Base-by-base conservation (phyloP, 1,140 invertebrate genomes). In the Phthorimaea operculella region DNA sequence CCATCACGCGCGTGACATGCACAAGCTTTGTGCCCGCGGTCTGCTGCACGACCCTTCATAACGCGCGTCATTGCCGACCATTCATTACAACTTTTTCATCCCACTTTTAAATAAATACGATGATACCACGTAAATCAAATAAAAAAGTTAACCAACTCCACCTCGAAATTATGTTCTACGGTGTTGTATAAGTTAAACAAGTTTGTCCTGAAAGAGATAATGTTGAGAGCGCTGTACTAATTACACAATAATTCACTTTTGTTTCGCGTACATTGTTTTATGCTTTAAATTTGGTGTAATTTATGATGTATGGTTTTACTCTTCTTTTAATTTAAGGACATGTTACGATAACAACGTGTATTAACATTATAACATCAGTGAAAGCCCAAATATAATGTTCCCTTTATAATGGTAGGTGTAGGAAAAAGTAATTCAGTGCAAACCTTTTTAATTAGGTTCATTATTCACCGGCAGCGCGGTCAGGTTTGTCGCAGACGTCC, bases 1-100 rank as follows among this genome's bases (percentile, higher is more conserved):
- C 64, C 62, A 69, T 69, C 67, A 69, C 49, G 14, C 14, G 14
- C 51, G 60, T 69, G 67, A 69, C 67, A 62, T 39, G 64, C 67
- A 64, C 34, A 64, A 66, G 64, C 64, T 66, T 66, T 69, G 62
- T 69, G 57, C 48, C 59, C 53, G 56, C 54, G 60, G 64, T 63
- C 57, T 60, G 60, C 39, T 52, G 51, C 57, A 58, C 42, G 57
- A 42, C 59, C 54, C 54, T 57, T 63, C 58, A 62, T 63, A 59
- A 50, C 44, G 49, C 51, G 55, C 57, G 54, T 59, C 61, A 63
- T 44, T 59, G 48, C 51, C 52, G 48, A 5, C 10, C 15, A 50
- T 15, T 47, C 15, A 47, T 10, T 6, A 47, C 15, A 15, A 47
- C 8, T 47, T 16, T 18, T 47, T 18, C 11, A 14, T 16, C 8